Evolutionary conservation across 1,140 invertebrate genomes (phyloP).

Genomic region (Chrysoperla carnea): DNA sequence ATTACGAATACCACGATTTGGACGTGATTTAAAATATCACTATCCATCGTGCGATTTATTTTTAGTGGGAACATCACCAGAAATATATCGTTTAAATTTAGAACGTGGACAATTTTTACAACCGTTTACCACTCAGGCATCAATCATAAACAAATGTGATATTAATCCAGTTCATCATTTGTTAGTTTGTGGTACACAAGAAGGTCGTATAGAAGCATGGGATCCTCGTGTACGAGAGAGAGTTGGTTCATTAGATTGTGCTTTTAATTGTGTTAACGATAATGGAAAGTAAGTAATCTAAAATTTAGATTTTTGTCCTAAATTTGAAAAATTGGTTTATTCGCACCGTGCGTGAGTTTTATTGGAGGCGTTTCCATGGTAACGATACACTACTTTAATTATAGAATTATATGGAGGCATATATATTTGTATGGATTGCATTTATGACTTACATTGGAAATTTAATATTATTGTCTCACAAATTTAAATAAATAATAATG

Average conservation of each 20-base stretch:
- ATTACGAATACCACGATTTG: constrained; percentile 86
- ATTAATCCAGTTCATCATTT: constrained; percentile 84
- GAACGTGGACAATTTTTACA: constrained; percentile 88
- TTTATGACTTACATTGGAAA: too few species aligned
- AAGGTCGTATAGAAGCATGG: constrained; percentile 91
- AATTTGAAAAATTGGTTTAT: too few species aligned
- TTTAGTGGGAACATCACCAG: constrained; percentile 71
- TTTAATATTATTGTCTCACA: too few species aligned
- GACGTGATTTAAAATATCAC: constrained; percentile 87
- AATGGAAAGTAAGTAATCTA: constrained; percentile 35
- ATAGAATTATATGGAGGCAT: too few species aligned
- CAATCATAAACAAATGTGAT: constrained; percentile 66
- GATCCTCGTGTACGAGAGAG: constrained; percentile 66
- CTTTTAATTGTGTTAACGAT: constrained; percentile 44
- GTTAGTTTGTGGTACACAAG: constrained; percentile 71
- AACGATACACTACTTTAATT: too few species aligned
- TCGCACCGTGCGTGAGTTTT: too few species aligned
- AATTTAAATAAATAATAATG: too few species aligned
- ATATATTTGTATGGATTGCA: too few species aligned
- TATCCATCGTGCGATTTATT: constrained; percentile 79
- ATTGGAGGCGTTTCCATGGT: too few species aligned
- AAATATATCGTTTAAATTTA: constrained; percentile 90
- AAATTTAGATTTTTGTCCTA: too few species aligned
- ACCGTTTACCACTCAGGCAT: constrained; percentile 56
- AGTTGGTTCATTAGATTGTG: constrained; percentile 74